Evolutionary conservation across 2,797 vertebrate species (phyloP).

Genomic region (Halcyon smyrnensis): DNA sequence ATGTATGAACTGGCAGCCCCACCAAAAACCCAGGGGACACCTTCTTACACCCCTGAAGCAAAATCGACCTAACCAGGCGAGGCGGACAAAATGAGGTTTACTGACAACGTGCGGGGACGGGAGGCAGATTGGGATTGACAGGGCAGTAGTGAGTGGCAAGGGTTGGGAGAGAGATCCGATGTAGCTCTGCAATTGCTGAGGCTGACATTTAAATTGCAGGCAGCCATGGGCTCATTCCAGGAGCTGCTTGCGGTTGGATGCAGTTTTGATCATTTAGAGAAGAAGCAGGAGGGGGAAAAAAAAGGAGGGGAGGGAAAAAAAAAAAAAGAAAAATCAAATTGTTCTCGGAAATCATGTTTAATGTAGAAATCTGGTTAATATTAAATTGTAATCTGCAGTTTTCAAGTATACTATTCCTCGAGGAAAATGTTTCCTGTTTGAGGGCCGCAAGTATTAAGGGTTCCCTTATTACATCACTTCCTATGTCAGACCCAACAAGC

Average conservation of each 20-base stretch:
- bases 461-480: conserved; percentile 80
- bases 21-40: background rate
- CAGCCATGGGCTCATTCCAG: conserved; percentile 74
- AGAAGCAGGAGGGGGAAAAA: background rate
- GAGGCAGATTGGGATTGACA: conserved; percentile 13
- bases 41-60: background rate
- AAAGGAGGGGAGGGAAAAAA: background rate
- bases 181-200: background rate
- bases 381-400: conserved; percentile 82
- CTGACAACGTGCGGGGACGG: background rate
- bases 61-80: background rate
- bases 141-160: conserved; percentile 51
- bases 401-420: conserved; percentile 80
- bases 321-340: conserved; percentile 77
- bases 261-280: conserved; percentile 72
- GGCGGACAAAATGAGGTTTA: background rate
- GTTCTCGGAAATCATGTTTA: conserved; percentile 85
- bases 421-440: conserved; percentile 82
- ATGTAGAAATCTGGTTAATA: conserved; percentile 84
- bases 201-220: conserved; percentile 74
- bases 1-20: accelerated
- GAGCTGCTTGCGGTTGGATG: conserved; percentile 58
- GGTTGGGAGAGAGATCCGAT: conserved; percentile 7
- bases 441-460: conserved; percentile 71
- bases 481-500: conserved; percentile 74